These are phyloP conservation scores for Helobdella robusta DNA, from an alignment of 2,888 invertebrate species.

Conservation along the genomic window DNA sequence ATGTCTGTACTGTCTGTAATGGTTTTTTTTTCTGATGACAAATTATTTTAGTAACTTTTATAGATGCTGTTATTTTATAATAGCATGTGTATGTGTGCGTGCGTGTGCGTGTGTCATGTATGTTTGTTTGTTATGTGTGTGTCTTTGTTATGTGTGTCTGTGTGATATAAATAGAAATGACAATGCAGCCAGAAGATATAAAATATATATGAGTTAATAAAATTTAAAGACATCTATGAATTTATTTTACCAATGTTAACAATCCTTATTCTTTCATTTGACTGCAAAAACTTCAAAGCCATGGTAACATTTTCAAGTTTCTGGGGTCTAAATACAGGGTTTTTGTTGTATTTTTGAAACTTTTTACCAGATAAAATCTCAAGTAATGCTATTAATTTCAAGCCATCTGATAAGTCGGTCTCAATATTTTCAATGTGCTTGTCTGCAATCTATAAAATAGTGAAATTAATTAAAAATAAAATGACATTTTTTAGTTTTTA, in stretches of 20 bases:
- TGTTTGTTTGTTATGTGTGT: too few species aligned
- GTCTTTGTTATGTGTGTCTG: too few species aligned
- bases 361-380: conserved; percentile 73
- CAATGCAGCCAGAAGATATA: too few species aligned
- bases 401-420: conserved; percentile 73
- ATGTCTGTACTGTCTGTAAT: conserved; percentile 71
- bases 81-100: too few species aligned
- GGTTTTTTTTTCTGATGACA: too few species aligned
- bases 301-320: conserved; percentile 85
- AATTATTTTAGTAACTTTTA: too few species aligned
- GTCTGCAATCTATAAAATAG: conserved; percentile 44
- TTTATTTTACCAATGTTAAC: conserved; percentile 71
- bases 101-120: too few species aligned
- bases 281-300: conserved; percentile 71
- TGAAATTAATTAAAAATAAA: not conserved
- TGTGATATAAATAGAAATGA: too few species aligned
- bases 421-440: conserved; percentile 70
- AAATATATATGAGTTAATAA: too few species aligned
- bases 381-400: conserved; percentile 55
- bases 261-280: conserved; percentile 73
- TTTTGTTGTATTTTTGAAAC: conserved; percentile 71
- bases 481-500: not conserved
- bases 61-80: too few species aligned
- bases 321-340: conserved; percentile 76
- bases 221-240: not conserved